Conservation (phyloP, 2,113 vertebrate species). For the Nothocercus nigrocapillus region DNA sequence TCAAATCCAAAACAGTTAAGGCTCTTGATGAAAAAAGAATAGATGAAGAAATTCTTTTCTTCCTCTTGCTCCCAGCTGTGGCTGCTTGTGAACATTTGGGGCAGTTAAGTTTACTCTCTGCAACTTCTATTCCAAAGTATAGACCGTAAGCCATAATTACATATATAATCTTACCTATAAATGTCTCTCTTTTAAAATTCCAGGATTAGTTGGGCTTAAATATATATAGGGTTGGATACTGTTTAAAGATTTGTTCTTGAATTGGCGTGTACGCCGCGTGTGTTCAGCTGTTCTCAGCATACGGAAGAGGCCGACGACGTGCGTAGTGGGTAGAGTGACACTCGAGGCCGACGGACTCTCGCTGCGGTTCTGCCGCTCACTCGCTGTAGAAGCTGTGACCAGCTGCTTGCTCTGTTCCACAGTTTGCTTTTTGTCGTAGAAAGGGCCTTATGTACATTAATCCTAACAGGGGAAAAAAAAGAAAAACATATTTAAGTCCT, state of each 20-base stretch:
- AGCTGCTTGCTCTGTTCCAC: neutral
- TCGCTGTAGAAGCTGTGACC: neutral
- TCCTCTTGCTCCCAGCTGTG: neutral
- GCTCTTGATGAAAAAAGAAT: neutral
- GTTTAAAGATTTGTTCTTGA: neutral
- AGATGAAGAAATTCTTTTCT: neutral
- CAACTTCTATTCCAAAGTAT: neutral
- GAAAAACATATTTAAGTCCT: too few species aligned
- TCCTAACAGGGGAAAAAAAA: too few species aligned
- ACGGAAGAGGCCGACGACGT: neutral
- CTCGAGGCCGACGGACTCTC: neutral
- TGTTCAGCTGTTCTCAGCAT: neutral
- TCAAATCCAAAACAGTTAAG: neutral
- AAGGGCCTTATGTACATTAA: neutral
- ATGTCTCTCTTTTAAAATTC: neutral
- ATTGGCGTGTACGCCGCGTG: neutral
- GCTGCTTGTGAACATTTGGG: neutral
- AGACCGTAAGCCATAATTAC: neutral
- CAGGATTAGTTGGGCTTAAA: neutral
- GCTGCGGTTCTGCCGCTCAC: neutral
- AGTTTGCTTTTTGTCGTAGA: neutral
- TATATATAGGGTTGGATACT: neutral
- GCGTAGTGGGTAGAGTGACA: rapidly evolving
- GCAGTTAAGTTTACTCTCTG: neutral
- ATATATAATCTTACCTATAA: neutral